phyloP scores from a whole-genome alignment of 1,140 invertebrate genomes.

The Cotesia typhae region DNA sequence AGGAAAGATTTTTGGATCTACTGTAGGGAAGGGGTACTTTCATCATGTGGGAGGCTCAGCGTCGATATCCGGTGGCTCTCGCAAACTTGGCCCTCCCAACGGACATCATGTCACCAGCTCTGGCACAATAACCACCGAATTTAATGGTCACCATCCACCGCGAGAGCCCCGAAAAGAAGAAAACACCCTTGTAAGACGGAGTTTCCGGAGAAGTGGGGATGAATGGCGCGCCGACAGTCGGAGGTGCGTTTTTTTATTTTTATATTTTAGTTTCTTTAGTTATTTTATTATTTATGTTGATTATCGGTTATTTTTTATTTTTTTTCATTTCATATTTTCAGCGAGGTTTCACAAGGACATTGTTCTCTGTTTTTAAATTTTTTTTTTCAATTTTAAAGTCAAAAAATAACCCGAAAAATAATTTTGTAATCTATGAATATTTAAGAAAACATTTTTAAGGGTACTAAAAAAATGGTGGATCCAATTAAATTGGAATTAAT shows the following conservation, averaged over 20 bases:
- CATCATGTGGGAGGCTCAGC: constrained; percentile 53
- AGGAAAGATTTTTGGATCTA: constrained; percentile 58
- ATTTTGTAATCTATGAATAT: too few species aligned
- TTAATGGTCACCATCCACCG: constrained; percentile 70
- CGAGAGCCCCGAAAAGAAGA: constrained; percentile 66
- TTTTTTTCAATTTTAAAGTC: too few species aligned
- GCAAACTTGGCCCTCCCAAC: constrained; percentile 53
- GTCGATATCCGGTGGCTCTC: constrained; percentile 52
- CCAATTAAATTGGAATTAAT: too few species aligned
- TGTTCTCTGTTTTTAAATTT: too few species aligned
- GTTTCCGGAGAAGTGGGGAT: constrained; percentile 64
- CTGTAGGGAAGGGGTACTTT: constrained; percentile 63
- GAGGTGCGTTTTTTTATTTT: constrained; percentile 59
- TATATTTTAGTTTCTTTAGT: neutral
- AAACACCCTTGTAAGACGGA: constrained; percentile 61
- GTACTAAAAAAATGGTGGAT: too few species aligned
- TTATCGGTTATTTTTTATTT: too few species aligned
- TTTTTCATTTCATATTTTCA: too few species aligned
- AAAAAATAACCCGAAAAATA: too few species aligned
- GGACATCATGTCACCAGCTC: constrained; percentile 59
- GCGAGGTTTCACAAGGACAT: too few species aligned
- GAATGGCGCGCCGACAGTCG: constrained; percentile 65
- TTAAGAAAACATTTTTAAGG: too few species aligned
- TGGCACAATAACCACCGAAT: constrained; percentile 69
- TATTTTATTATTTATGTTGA: constrained; percentile 7